Evolutionary conservation across 2,888 invertebrate genomes (phyloP).

Genomic region (Diplolepis rosae): DNA sequence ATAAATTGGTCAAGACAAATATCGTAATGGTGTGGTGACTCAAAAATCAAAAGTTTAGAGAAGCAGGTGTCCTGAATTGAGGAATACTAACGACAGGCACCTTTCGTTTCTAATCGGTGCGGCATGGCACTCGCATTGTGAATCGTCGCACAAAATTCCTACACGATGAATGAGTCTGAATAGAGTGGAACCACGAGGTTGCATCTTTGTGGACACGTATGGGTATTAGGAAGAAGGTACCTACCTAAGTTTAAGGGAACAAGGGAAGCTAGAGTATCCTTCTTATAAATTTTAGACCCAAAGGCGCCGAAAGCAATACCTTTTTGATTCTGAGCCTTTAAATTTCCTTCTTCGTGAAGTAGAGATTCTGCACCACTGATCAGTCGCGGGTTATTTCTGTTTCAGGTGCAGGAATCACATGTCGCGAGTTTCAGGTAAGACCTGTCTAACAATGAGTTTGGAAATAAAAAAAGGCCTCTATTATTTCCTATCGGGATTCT

Average conservation of each 20-base stretch:
- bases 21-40: conserved; percentile 54
- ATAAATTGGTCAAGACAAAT: conserved; percentile 7
- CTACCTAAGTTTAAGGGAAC: too few species aligned
- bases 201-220: too few species aligned
- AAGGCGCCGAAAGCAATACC: background rate
- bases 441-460: background rate
- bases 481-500: background rate
- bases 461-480: background rate
- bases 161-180: conserved; percentile 28
- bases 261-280: background rate
- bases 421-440: background rate
- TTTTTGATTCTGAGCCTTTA: background rate
- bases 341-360: background rate
- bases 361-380: background rate
- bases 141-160: conserved; percentile 60
- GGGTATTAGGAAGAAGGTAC: too few species aligned
- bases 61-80: conserved; percentile 68
- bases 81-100: conserved; percentile 63
- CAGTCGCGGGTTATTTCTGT: background rate
- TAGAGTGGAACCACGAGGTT: background rate
- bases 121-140: conserved; percentile 60
- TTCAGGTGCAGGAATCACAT: too few species aligned
- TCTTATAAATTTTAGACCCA: background rate
- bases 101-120: conserved; percentile 50
- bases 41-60: conserved; percentile 68